phyloP scores from a whole-genome alignment of 2,113 vertebrate species.

The Dicrurus megarhynchus region DNA sequence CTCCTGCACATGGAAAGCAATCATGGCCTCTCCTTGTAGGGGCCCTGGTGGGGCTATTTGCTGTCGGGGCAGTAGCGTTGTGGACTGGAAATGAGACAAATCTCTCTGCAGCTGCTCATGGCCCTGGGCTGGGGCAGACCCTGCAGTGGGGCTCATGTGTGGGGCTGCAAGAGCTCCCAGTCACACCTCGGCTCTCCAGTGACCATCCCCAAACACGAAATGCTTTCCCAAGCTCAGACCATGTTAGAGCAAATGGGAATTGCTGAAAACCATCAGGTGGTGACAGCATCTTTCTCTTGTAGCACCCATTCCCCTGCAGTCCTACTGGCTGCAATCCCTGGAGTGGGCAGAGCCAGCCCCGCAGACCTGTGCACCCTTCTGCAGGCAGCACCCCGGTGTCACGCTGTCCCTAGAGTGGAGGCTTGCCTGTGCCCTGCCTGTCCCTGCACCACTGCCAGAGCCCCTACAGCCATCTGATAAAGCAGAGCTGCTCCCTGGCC shows the following conservation, averaged over 20 bases:
- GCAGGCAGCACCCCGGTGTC: background rate
- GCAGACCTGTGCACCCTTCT: accelerated
- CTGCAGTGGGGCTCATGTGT: accelerated
- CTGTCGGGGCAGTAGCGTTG: background rate
- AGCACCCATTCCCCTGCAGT: background rate
- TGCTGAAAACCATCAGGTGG: background rate
- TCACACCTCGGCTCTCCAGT: accelerated
- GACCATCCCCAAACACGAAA: background rate
- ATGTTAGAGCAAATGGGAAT: accelerated
- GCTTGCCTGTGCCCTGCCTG: background rate
- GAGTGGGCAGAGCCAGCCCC: accelerated
- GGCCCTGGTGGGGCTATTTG: background rate
- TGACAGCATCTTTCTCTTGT: background rate
- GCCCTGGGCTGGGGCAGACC: background rate
- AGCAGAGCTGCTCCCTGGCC: background rate
- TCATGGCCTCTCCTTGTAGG: background rate
- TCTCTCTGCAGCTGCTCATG: accelerated
- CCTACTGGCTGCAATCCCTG: background rate
- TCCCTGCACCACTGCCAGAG: background rate
- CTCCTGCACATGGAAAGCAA: background rate
- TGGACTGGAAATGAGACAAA: background rate
- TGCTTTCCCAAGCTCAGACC: background rate
- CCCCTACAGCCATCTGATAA: background rate
- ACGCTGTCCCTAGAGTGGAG: background rate
- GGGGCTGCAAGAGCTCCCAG: background rate